Evolutionary conservation across 1,140 invertebrate species (phyloP), one percentile per base, ranked within the genome.

Genomic region (Cepaea nemoralis): DNA sequence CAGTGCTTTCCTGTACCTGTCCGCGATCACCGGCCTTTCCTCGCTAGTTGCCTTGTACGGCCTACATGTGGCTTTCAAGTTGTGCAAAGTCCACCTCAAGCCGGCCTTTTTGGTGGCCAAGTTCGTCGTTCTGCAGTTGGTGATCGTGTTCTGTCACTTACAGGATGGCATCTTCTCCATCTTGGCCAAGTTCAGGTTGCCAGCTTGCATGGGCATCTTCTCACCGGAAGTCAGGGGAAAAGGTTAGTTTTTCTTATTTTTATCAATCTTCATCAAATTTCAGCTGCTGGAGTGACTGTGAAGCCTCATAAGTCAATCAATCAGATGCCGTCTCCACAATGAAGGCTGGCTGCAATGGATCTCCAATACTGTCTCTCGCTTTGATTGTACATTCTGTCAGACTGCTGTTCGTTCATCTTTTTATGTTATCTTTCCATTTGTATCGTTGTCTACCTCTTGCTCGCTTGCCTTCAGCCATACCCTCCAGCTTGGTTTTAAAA

Each of bases 201-300:
- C 70, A 8, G 70, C 70, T 40, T 73, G 35, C n/a, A 14, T 6
- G n/a, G n/a, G 42, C 19, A 48, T 22, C 1, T n/a, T 73, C n/a
- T 73, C 70, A 27, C 24, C 70, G 19, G 14, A 73, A 10, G 70
- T 73, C 35, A 73, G 42, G 24, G 70, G 70, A n/a, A 8, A 73
- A 73, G 70, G 70, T 73, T 10, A 19, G 10, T 10, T 71, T 10
- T 45, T 45, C n/a, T n/a, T n/a, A n/a, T n/a, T n/a, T n/a, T n/a
- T n/a, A n/a, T n/a, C n/a, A n/a, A n/a, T n/a, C n/a, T n/a, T n/a
- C n/a, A n/a, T n/a, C n/a, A n/a, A n/a, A n/a, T n/a, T n/a, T n/a
- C n/a, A n/a, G n/a, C n/a, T n/a, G n/a, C n/a, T n/a, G n/a, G n/a
- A n/a, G n/a, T n/a, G n/a, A n/a, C n/a, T n/a, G n/a, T n/a, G n/a